Base-by-base conservation (phyloP, 2,797 vertebrate species). In the Notamacropus eugenii region DNA sequence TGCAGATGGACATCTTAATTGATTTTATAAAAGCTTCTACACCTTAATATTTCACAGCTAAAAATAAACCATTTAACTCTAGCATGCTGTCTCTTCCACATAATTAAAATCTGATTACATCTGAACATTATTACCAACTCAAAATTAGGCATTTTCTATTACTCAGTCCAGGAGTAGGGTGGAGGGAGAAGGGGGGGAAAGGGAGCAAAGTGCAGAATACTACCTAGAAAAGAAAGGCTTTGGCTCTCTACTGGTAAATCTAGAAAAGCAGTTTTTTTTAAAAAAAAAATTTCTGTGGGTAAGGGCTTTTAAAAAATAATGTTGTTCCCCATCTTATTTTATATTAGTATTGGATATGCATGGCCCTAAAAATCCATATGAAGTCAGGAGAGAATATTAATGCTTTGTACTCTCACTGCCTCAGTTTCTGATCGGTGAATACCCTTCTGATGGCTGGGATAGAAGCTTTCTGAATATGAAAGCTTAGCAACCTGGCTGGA, bases 291-390 rank as follows among this genome's bases (percentile, higher is more conserved):
- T 34, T 91, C 29, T 96, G 54, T 92, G 87, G 67, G 46, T 93
- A 93, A 82, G n/a, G 92, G 54, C 54, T 55, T 46, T 95, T 67
- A 95, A 90, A 93, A 87, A 52, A 52, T 90, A 87, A 4, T n/a
- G 93, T 74, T 92, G 46, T n/a, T 97, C 34, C n/a, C 62, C 28
- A 92, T 98, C 74, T 94, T 95, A 92, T 95, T 82, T 55, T 93
- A 74, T 95, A 93, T 93, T 92, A 91, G 93, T 97, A 97, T 96
- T 96, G 97, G 97, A 94, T 62, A 57, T 14, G n/a, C 87, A 14
- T 95, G 94, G 93, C 95, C 93, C 52, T 13, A 97, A 97, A 96
- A 96, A 96, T 82, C 40, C 40, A 93, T 97, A 97, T 93, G 50
- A 12, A 94, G 28, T 95, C 96, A 97, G 96, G 92, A 97, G 96